Evolutionary conservation across 2,888 invertebrate genomes (phyloP), one percentile per base, ranked within the genome.

Genomic region (Argyresthia albistria): DNA sequence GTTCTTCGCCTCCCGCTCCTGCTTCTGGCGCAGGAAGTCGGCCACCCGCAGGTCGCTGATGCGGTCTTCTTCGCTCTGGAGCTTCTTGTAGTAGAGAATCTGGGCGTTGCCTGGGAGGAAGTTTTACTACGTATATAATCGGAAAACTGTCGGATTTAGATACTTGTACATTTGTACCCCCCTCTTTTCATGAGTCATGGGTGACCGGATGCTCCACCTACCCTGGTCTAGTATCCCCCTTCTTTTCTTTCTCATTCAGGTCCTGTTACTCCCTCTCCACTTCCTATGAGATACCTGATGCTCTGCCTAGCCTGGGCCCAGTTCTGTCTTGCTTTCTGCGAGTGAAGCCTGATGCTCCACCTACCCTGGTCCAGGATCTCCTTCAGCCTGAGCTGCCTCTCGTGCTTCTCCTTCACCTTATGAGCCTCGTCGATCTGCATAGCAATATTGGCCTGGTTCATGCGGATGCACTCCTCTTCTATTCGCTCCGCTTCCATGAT

Each of bases 51-150:
- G 65, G 61, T 93, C 90, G 64, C 90, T 89, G 54, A 93, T 89
- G 55, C 90, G 84, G 14, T 91, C 90, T 62, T 93, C 93, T 61
- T 92, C 92, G 55, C 86, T 86, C 63, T 92, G 91, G 36, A 92
- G 71, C 53, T 89, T 87, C 60, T 90, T 91, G 67, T 88, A 90
- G 61, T 89, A 88, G 14, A 89, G 84, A 1, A 91, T 76, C 58
- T 91, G 90, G 15, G 89, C 88, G 61, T 92, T 92, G 1, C 90
- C 89, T 82, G 60, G 0, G 35, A n/a, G n/a, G n/a, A n/a, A n/a
- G n/a, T n/a, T n/a, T n/a, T n/a, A n/a, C n/a, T n/a, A n/a, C n/a
- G n/a, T n/a, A n/a, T n/a, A n/a, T n/a, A n/a, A n/a, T n/a, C n/a
- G 37, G 8, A 39, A 4, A 35, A n/a, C 25, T 25, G 25, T 4